Conservation (phyloP, 2,888 invertebrate genomes). For the Agrochola circellaris region DNA sequence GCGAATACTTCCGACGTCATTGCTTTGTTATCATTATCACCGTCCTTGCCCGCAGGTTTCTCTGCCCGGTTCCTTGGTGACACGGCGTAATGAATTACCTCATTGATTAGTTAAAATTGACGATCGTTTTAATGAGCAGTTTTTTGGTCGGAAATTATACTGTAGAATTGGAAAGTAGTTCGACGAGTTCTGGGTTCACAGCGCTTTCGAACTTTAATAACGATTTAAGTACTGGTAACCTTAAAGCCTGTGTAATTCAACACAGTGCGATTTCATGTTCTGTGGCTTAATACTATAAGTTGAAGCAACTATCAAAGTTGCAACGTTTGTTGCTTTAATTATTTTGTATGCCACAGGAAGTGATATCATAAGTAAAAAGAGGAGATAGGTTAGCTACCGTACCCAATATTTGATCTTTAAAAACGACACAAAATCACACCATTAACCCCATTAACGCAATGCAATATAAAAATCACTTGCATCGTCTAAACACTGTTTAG, state of each 20-base stretch:
- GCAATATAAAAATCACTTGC: neutral
- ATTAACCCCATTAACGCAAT: neutral
- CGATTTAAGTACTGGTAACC: neutral
- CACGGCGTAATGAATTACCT: conserved; percentile 32
- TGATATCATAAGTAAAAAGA: no score
- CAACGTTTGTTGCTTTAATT: neutral
- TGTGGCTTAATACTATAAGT: neutral
- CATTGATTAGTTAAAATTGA: conserved; percentile 5
- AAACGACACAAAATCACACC: neutral
- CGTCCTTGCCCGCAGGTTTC: conserved; percentile 54
- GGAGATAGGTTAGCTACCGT: neutral
- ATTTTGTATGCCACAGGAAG: neutral
- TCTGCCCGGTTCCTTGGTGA: conserved; percentile 19
- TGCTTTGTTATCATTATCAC: conserved; percentile 16
- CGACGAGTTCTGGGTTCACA: neutral
- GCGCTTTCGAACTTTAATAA: neutral
- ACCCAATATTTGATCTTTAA: neutral
- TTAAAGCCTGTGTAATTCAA: neutral
- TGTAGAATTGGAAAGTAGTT: conserved; percentile 29
- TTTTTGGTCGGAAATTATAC: neutral
- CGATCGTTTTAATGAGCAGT: neutral
- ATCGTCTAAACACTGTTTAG: neutral
- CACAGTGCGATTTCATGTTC: neutral
- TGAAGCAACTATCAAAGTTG: neutral
- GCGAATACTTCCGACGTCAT: conserved; percentile 9